Base-by-base conservation (phyloP, 2,797 vertebrate genomes). In the Arnoldichthys spilopterus region DNA sequence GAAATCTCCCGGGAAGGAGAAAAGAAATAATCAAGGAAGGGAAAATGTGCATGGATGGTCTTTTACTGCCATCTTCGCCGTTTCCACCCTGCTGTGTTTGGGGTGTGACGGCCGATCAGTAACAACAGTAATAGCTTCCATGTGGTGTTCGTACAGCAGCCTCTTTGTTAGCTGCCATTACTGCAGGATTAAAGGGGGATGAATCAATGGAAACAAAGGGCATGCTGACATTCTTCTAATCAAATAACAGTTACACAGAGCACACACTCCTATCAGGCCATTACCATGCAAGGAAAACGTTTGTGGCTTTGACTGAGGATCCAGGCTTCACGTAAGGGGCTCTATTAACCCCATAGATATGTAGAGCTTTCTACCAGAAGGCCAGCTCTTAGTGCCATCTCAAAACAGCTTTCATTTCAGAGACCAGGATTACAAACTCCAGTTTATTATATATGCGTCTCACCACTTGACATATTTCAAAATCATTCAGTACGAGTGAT, bases 41-140 rank as follows among this genome's bases (percentile, higher is more conserved):
- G 11, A 79, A 77, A 47, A 51, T 58, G 30, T 58, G 11, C 30
- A 72, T 11, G 32, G 56, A 63, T 18, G 4, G 59, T 71, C 62
- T 78, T 71, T 54, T 45, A 16, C 45, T 0, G 26, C 43, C 49
- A 43, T 26, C 66, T 37, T 54, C 11, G 6, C 26, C 9, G 32
- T 82, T 80, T 79, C 78, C 78, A 82, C 62, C 34, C 61, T 40
- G 67, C 76, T 56, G 22, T 76, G 71, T 79, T 71, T 47, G 30
- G 72, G 76, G 72, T 72, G 72, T 53, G 68, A 77, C 26, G 28
- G 30, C n/a, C 18, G 68, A 43, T 69, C 51, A 32, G 34, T 8
- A 66, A 74, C 30, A 66, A 37, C 58, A 43, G 28, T 78, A 80
- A 82, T 84, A 30, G 67, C 24, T 76, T 78, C 72, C 75, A 84